phyloP scores from a whole-genome alignment of 2,113 vertebrate species.

The Myiozetetes cayanensis region DNA sequence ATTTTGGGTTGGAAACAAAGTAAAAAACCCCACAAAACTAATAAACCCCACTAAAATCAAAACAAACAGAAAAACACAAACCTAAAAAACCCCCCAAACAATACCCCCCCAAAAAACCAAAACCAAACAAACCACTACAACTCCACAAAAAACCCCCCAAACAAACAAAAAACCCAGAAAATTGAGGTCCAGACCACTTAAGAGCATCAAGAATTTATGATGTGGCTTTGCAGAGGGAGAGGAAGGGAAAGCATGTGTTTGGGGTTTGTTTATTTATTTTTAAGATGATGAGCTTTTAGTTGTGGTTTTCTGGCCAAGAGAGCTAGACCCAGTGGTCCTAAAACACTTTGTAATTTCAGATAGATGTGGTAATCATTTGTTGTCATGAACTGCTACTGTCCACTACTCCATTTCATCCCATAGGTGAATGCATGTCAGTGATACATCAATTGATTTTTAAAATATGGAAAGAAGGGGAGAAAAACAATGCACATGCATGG shows the following conservation, averaged over 20 bases:
- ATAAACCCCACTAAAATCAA: neutral
- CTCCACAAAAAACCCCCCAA: neutral
- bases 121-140: too few species aligned
- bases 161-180: neutral
- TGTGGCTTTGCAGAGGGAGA: neutral
- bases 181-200: neutral
- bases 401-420: neutral
- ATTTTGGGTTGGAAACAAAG: neutral
- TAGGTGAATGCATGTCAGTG: neutral
- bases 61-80: neutral
- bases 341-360: neutral
- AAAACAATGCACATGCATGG: neutral
- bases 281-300: neutral
- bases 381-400: neutral
- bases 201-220: neutral
- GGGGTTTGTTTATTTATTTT: neutral
- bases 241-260: neutral
- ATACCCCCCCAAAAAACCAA: too few species aligned
- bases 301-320: neutral
- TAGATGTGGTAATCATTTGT: neutral
- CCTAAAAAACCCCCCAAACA: neutral
- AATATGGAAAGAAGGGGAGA: neutral
- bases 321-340: neutral
- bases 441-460: slow-evolving; percentile 4
- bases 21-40: neutral